A percentile compares a stretch with the other conserved stretches of the same genome.
These are phyloP conservation scores for Drosophila simulans DNA, from an alignment of 1,140 invertebrate genomes.

Conservation along the genomic window DNA sequence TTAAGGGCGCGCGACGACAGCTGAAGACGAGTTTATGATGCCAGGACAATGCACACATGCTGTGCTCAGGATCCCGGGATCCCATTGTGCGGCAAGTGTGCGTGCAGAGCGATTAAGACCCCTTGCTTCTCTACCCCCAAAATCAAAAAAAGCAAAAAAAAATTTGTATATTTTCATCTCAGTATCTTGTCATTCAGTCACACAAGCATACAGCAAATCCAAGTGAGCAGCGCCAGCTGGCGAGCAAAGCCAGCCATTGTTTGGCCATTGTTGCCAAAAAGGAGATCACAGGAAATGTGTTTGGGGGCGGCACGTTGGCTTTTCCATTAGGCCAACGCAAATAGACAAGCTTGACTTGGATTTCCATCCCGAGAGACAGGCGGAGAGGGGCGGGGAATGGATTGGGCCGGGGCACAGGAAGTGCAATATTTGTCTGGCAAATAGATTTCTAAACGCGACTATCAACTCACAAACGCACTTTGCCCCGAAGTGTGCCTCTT, in stretches of 20 bases:
- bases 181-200: constrained; percentile 3
- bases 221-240: constrained; percentile 51
- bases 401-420: constrained; percentile 32
- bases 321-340: constrained; percentile 73
- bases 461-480: constrained; percentile 26
- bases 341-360: constrained; percentile 77
- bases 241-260: constrained; percentile 40
- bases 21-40: constrained; percentile 77
- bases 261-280: constrained; percentile 73
- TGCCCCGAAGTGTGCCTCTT: constrained; percentile 19
- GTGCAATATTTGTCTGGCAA: constrained; percentile 75
- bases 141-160: background rate
- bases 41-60: constrained; percentile 58
- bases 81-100: constrained; percentile 41
- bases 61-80: constrained; percentile 1
- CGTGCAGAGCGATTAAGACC: constrained; percentile 45
- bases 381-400: background rate
- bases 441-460: constrained; percentile 73
- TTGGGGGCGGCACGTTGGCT: constrained; percentile 11
- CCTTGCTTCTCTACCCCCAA: background rate
- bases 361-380: constrained; percentile 31
- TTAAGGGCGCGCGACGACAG: constrained; percentile 69
- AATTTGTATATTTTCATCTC: constrained; percentile 17
- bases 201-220: constrained; percentile 9
- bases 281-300: constrained; percentile 20